phyloP scores from a whole-genome alignment of 2,888 invertebrate species.

The Epicampocera succincta region DNA sequence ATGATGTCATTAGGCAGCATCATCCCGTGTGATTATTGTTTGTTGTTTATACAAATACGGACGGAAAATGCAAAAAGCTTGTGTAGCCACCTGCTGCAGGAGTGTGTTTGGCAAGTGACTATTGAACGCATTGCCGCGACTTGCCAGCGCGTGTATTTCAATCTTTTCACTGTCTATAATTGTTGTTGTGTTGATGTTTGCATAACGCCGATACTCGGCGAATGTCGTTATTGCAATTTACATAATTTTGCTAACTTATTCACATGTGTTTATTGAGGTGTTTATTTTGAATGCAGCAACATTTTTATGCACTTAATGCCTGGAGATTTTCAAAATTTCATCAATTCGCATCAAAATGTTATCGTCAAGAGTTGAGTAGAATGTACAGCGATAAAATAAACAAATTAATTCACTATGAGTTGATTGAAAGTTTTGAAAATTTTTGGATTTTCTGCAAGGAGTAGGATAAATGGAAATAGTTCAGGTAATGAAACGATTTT shows the following conservation, averaged over 20 bases:
- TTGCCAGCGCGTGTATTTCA: slow-evolving; percentile 31
- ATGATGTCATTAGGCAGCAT: slow-evolving; percentile 52
- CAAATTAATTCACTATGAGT: background rate
- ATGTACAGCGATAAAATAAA: background rate
- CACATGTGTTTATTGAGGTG: slow-evolving; percentile 13
- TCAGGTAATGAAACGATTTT: no score
- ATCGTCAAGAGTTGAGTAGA: slow-evolving; percentile 10
- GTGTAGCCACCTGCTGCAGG: background rate
- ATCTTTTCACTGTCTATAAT: slow-evolving; percentile 9
- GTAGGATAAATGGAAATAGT: no score
- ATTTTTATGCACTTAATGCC: slow-evolving; percentile 21
- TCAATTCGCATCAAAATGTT: slow-evolving; percentile 61
- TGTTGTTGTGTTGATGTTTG: slow-evolving; percentile 24
- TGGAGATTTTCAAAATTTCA: slow-evolving; percentile 38
- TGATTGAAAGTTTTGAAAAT: no score
- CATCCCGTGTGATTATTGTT: slow-evolving; percentile 61
- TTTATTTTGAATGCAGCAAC: slow-evolving; percentile 19
- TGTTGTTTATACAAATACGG: slow-evolving; percentile 47
- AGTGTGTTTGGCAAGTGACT: background rate
- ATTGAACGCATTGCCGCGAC: slow-evolving; percentile 31
- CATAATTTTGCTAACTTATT: slow-evolving; percentile 47
- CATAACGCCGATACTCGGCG: slow-evolving; percentile 23
- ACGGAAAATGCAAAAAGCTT: background rate
- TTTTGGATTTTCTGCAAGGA: no score
- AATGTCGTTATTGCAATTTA: slow-evolving; percentile 50